Evolutionary conservation across 2,113 vertebrate species (phyloP), one percentile per base, ranked within the genome.

Genomic region (Ptychochromis oligacanthus): DNA sequence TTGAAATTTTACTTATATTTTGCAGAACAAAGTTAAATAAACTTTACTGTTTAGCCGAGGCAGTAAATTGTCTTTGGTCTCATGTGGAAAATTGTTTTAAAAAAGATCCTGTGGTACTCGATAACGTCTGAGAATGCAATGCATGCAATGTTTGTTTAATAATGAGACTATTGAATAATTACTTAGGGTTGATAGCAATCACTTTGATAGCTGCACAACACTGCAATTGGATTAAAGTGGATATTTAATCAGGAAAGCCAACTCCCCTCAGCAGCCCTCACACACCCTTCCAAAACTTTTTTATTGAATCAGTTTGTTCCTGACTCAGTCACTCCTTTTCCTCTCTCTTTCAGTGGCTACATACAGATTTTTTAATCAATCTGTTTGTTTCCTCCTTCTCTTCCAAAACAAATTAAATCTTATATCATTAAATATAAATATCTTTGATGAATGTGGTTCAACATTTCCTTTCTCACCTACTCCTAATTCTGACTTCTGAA

Each of bases 131-230:
- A 54, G 54, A 9, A 54, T 72, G 67, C 26, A 4, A 36, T 24
- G n/a, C n/a, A n/a, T n/a, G n/a, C n/a, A n/a, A n/a, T 54, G 40
- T 77, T 90, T 75, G 24, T 56, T 67, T 36, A 78, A 65, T 80
- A 59, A 78, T 22, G 18, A 78, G 36, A 28, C n/a, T 9, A 49
- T 0, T 62, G 28, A 78, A 78, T 36, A 36, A 64, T 52, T 59
- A 82, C 59, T 76, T 24, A 18, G 38, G 22, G 57, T 17, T 2
- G 28, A 58, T 43, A 65, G 61, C 31, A n/a, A 70, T 55, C 80
- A 22, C 20, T 34, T 77, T 75, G 74, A 77, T 77, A 60, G 58
- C 58, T 81, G 57, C 67, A 60, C 13, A 28, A 18, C 49, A 64
- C 17, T 20, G 5, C 43, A 40, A 77, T 80, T 18, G 49, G 77